phyloP scores from a whole-genome alignment of 2,113 vertebrate genomes.

The Hemiscyllium ocellatum region DNA sequence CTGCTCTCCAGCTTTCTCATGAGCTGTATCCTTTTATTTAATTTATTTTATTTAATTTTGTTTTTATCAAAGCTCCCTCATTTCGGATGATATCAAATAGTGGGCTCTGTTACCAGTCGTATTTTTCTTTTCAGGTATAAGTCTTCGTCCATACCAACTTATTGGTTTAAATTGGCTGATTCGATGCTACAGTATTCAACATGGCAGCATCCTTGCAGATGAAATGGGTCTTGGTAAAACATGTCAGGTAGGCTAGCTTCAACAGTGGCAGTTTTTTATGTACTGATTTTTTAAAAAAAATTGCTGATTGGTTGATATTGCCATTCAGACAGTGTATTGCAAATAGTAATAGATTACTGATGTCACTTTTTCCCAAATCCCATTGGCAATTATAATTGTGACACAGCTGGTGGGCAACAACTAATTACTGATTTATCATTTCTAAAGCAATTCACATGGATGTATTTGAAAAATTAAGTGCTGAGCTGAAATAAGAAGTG shows the following conservation, averaged over 20 bases:
- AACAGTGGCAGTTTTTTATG: background rate
- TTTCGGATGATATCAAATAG: background rate
- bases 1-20: background rate
- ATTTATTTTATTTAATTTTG: background rate
- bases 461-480: background rate
- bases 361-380: background rate
- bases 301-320: background rate
- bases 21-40: background rate
- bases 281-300: no score
- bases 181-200: conserved; percentile 59
- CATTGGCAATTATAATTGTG: background rate
- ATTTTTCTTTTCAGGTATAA: conserved; percentile 55
- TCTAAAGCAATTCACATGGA: background rate
- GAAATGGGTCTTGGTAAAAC: conserved; percentile 96
- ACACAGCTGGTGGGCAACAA: background rate
- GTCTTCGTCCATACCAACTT: conserved; percentile 70
- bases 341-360: background rate
- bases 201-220: conserved; percentile 82
- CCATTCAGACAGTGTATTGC: background rate
- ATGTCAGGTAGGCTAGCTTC: conserved; percentile 71
- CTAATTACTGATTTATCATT: background rate
- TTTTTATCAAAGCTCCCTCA: no score
- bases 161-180: conserved; percentile 77
- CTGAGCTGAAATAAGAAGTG: background rate
- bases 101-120: background rate